These are phyloP conservation scores for Nomada ruficornis DNA, from an alignment of 2,888 invertebrate genomes.

Conservation along the genomic window DNA sequence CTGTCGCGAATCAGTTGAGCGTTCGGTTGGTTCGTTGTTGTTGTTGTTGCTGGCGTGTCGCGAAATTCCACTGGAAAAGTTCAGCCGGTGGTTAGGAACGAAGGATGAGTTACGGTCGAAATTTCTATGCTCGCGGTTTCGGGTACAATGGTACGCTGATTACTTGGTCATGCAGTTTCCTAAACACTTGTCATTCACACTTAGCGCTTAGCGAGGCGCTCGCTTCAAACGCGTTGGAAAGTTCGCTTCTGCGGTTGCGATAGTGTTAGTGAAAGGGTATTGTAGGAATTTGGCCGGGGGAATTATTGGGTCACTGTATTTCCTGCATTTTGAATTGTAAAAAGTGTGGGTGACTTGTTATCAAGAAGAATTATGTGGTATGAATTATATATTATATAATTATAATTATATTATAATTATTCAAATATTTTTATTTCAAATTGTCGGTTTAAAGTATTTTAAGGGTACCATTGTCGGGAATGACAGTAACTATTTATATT, in stretches of 20 bases:
- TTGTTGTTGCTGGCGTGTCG: slow-evolving; percentile 1
- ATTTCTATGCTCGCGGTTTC: slow-evolving; percentile 24
- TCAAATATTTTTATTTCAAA: too few relatives aligned
- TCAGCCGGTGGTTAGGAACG: neutral
- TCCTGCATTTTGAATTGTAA: neutral
- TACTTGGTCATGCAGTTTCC: slow-evolving; percentile 28
- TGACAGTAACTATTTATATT: neutral
- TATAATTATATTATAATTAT: too few relatives aligned
- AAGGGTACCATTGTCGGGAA: too few relatives aligned
- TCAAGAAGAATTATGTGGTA: too few relatives aligned
- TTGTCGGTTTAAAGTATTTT: too few relatives aligned
- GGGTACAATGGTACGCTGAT: slow-evolving; percentile 29
- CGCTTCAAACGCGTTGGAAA: neutral
- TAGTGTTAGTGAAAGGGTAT: neutral
- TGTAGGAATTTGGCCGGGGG: neutral
- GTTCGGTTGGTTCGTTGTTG: neutral
- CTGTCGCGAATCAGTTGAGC: neutral
- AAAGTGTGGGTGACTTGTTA: neutral
- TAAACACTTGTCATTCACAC: slow-evolving; percentile 37
- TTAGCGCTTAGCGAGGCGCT: slow-evolving; percentile 12
- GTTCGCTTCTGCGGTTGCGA: neutral
- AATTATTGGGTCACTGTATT: neutral
- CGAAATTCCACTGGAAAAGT: slow-evolving; percentile 4
- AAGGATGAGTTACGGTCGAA: slow-evolving; percentile 26
- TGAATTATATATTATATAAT: too few relatives aligned